Base-by-base conservation (phyloP, 2,113 vertebrate species). In the Pseudolaguvia tuberculata region DNA sequence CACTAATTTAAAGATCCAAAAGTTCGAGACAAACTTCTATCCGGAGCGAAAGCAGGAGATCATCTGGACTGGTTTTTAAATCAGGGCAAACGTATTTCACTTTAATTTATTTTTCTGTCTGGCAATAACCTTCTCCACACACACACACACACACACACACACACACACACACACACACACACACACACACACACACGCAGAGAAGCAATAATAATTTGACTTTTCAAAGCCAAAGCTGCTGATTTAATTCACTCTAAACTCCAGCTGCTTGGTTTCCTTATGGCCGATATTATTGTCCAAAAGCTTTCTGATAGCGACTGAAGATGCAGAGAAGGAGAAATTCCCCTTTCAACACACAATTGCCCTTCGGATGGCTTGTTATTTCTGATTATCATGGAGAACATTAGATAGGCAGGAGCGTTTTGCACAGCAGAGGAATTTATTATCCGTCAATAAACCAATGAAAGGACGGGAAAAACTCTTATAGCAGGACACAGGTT, bases 401-500 rank as follows among this genome's bases (percentile, higher is more conserved):
- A 90, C 59, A 75, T 87, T 80, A 10, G 35, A 73, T 84, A 89
- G 89, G 87, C 85, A 86, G 83, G 83, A 85, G 70, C 88, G n/a
- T 92, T 92, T 92, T 92, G 88, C 90, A 91, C 89, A 90, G 92
- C 87, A 91, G 86, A 90, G 85, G 86, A 93, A 92, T 92, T 88
- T 81, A 72, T 89, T 87, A 92, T 92, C 86, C 87, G 84, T 90
- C 89, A 89, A 91, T 91, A 93, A 90, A 93, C 89, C 85, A 88
- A 81, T 84, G 87, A 85, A 89, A 88, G 93, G 88, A 93, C 87
- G 90, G 89, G 93, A 94, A 35, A 93, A 92, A 91, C 86, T 52
- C 70, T n/a, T 51, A 51, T 73, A 66, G 51, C 29, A 66, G 52
- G 72, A 79, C 51, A 63, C 55, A 13, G 78, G 69, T 73, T 78